These are phyloP conservation scores for Saccostrea echinata DNA, from an alignment of 1,140 invertebrate genomes.

Conservation along the genomic window DNA sequence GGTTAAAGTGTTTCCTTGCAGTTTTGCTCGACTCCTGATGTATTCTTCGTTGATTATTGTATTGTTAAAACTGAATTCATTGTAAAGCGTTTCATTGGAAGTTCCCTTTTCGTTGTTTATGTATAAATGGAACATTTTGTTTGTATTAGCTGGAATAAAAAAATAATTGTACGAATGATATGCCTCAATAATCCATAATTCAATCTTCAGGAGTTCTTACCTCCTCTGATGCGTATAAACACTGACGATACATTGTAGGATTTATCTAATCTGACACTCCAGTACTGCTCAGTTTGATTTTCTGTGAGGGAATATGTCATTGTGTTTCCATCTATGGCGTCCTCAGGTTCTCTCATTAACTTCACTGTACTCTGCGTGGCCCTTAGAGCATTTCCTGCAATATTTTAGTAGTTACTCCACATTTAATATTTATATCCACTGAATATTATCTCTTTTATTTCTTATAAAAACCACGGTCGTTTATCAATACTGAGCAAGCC, in stretches of 20 bases:
- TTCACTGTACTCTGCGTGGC: background rate
- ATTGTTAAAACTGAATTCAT: background rate
- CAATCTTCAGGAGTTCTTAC: background rate
- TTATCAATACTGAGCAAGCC: no score
- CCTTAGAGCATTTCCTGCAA: background rate
- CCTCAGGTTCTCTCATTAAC: background rate
- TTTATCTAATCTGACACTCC: background rate
- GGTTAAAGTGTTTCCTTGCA: background rate
- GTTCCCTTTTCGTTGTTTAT: background rate
- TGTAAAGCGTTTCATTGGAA: background rate
- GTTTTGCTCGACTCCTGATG: background rate
- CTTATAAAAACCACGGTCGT: no score
- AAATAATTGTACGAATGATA: background rate
- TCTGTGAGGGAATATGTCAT: background rate
- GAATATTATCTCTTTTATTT: no score
- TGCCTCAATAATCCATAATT: background rate
- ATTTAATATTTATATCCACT: no score
- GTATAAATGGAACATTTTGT: constrained; percentile 15
- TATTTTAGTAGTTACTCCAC: background rate
- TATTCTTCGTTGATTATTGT: constrained; percentile 4
- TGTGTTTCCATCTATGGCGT: background rate
- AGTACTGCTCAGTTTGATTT: background rate
- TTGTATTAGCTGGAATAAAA: background rate
- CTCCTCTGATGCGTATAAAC: background rate
- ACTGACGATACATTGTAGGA: background rate